Evolutionary conservation across 2,797 vertebrate species (phyloP), one percentile per base, ranked within the genome.

Genomic region (Sebastes nivosus): DNA sequence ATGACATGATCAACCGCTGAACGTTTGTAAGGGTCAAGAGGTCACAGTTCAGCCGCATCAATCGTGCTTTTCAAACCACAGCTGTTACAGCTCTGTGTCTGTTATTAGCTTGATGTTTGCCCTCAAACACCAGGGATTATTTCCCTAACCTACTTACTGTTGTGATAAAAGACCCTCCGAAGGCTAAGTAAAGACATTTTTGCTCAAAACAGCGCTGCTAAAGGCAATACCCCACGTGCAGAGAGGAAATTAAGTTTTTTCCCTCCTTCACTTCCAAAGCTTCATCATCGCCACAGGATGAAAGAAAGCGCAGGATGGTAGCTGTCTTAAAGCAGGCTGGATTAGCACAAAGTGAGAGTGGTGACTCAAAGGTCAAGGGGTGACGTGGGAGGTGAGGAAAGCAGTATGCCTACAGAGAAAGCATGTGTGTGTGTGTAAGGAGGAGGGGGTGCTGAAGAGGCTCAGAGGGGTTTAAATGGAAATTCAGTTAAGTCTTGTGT

Each of bases 401-500:
- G 57, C 42, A 22, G 38, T 12, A n/a, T 60, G n/a, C 52, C 58
- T 27, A 75, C 34, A 46, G 38, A 54, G 34, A 25, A 57, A 67
- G 64, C 36, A 34, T 63, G 58, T 58, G 50, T 58, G 50, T 22
- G 11, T 25, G 12, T 42, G 57, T 69, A 75, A 46, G 61, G 52
- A 6, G 7, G 18, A 16, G 36, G 52, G 14, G 24, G 36, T 34
- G 25, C 50, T 46, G 32, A 20, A 64, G 24, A 52, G 55, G 68
- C 76, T 76, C 75, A 65, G 60, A 64, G 52, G 42, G 60, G 65
- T 83, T 90, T 83, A 86, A 88, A 88, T 88, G 82, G 80, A 91
- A 90, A 91, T 86, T 79, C 92, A 91, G 82, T 83, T 63, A 87
- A 81, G 57, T 89, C 67, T 87, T 86, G 75, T 66, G 82, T 90